Base-by-base conservation (phyloP, 2,797 vertebrate genomes). In the Dromococcyx pavoninus region DNA sequence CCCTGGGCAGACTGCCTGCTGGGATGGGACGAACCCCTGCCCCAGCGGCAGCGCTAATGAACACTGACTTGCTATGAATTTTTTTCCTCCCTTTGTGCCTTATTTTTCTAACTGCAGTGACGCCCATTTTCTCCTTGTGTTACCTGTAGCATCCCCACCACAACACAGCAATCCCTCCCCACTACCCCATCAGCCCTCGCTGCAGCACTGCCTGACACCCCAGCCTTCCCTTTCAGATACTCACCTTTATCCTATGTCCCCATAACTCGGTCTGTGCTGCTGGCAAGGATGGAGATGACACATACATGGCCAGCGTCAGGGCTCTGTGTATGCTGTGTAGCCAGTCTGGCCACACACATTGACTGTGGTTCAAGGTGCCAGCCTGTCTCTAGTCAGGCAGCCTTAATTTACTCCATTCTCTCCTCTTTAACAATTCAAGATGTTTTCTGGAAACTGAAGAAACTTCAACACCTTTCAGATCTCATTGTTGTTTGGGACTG, bases 191-290 rank as follows among this genome's bases (percentile, higher is more conserved):
- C 33, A 67, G 9, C n/a, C 48, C 10, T 13, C 2, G 1, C 28
- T 53, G 71, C 12, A 18, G 72, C 3, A 15, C 10, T 51, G 41
- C 39, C 69, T 60, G 39, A 15, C 80, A 16, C 1, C 32, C 21
- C 53, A 53, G 32, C 51, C 10, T 64, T 19, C 9, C 15, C 6
- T n/a, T 43, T 13, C 0, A 2, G 23, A 37, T 17, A 1, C 21
- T 7, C 21, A 10, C 17, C 13, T 60, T 57, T 10, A 23, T 41
- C 35, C 32, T 23, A 2, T 0, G 10, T 10, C 19, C 2, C 4
- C 48, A 9, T 39, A 3, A 18, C 3, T 2, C 17, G 11, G 11
- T 2, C 23, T 1, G 11, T 35, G 56, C 17, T 1, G 0, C 46
- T 39, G 85, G 64, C 43, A 60, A 60, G 46, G 60, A 5, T 3